Base-by-base conservation (phyloP, 2,888 invertebrate genomes). In the Tipula vernalis region DNA sequence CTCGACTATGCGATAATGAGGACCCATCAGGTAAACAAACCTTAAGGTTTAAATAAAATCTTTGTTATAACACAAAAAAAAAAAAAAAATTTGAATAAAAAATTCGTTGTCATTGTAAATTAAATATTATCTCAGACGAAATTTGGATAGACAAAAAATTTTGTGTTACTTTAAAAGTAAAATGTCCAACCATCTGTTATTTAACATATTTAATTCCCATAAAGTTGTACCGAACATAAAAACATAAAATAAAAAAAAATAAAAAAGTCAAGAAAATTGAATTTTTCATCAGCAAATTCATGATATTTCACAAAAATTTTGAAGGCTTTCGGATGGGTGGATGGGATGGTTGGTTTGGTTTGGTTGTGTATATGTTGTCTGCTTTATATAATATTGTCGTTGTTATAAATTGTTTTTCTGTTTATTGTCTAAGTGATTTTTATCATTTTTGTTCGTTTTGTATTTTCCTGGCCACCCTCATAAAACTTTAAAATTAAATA, bases 131-230 rank as follows among this genome's bases (percentile, higher is more conserved):
- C 28, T 28, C 28, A n/a, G 28, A 71, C 28, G 28, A 28, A 28
- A 18, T 28, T 71, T 71, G 71, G 71, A 71, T 3, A 28, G 71
- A 71, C 3, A 71, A 28, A 71, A 57, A 57, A 71, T 71, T 18
- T 28, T 28, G 28, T 71, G 71, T 71, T 71, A 28, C 71, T 71
- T 71, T 39, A 84, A 84, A 51, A 36, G 41, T 39, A 39, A 84
- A 84, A 41, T 41, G 84, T 84, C 84, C 84, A 36, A 84, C 36
- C 84, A 84, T 84, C 84, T 84, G 84, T 84, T 84, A 84, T 36
- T 41, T 39, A 84, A 84, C 41, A 36, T 39, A 39, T 41, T 41
- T 39, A 84, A 84, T 84, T 84, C 84, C 39, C 84, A 84, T 84
- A 84, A 84, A 41, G n/a, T 84, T 36, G 6, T 39, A 84, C 84